phyloP scores from a whole-genome alignment of 2,888 invertebrate species.

The Luperina nickerlii region DNA sequence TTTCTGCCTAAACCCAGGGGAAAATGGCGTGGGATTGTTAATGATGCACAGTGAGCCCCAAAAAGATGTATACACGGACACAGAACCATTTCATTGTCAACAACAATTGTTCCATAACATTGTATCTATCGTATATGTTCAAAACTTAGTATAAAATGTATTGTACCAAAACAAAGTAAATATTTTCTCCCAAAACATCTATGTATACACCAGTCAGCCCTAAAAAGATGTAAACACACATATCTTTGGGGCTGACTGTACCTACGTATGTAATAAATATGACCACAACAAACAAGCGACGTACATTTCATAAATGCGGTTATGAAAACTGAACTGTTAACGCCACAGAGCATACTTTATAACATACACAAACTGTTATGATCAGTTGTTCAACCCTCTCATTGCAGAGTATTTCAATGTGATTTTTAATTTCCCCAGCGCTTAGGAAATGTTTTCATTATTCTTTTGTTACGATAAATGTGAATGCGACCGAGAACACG shows the following conservation, averaged over 20 bases:
- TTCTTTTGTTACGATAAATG: conserved; percentile 63
- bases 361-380: conserved; percentile 33
- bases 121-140: background rate
- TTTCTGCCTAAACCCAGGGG: background rate
- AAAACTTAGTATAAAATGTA: background rate
- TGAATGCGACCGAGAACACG: conserved; percentile 56
- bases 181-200: background rate
- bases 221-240: background rate
- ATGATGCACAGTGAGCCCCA: background rate
- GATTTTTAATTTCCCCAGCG: conserved; percentile 70
- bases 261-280: background rate
- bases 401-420: conserved; percentile 51
- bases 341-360: conserved; percentile 28
- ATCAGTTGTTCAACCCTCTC: conserved; percentile 41
- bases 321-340: conserved; percentile 10
- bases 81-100: no score
- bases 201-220: background rate
- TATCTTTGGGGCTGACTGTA: background rate
- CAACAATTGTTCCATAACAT: background rate
- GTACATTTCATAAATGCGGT: conserved; percentile 4
- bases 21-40: background rate
- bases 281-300: background rate
- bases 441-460: conserved; percentile 60
- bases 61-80: no score
- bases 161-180: background rate